Base-by-base conservation (phyloP, 1,140 invertebrate genomes). In the Panagrolaimus sp. region DNA sequence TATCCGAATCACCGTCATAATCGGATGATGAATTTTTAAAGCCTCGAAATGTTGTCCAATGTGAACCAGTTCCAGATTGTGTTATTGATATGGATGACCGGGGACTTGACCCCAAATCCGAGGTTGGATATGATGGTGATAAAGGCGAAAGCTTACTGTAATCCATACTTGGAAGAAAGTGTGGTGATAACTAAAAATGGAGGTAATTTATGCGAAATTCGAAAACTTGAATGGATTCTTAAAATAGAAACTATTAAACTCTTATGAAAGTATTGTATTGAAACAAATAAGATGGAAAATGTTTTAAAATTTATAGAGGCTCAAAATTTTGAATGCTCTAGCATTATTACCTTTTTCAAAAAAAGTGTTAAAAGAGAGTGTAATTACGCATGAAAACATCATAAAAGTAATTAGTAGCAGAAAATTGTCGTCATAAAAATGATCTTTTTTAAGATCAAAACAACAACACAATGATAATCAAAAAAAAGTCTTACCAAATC, bases 401-500 rank as follows among this genome's bases (percentile, higher is more conserved):
- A 32, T 24, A 70, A 67, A 68, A 5, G 15, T 73, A 28, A 43
- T 43, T 71, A n/a, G 12, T 15, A 65, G 21, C 17, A 38, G 7
- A 68, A 17, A 63, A 17, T 12, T 63, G n/a, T 44, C 14, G 32
- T 38, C 32, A 38, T 38, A 7, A 38, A 38, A 38, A 38, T 38
- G 32, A 38, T 38, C 32, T 38, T 38, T 38, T 38, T 38, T 4
- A 32, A 63, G 26, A 24, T 17, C 14, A n/a, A 28, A 28, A 63
- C 3, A 26, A 63, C 10, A 21, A 63, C 24, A 63, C 38, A 28
- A 24, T 28, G 24, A 21, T 32, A 63, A 26, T 21, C 28, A 38
- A 58, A n/a, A 58, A 1, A 24, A 48, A n/a, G 10, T 0, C 71
- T 14, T 80, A 83, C 58, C 88, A 88, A 79, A 83, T 85, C 71